Conservation (phyloP, 2,797 vertebrate species). For the Poeciliopsis presidionis region DNA sequence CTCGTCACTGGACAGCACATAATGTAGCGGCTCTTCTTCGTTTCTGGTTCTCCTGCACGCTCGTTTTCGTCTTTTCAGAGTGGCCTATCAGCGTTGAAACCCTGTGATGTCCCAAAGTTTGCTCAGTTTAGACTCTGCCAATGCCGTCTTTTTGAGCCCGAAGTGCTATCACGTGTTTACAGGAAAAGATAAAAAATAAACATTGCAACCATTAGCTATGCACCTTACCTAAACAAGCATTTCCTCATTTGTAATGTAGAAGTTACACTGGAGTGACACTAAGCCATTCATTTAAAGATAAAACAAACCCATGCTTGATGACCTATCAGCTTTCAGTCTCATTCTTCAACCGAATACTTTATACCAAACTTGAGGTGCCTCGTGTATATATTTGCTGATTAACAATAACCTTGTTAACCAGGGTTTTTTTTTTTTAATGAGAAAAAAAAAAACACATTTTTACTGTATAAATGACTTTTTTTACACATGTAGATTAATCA, state of each 20-base stretch:
- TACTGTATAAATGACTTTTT: slow-evolving; percentile 82
- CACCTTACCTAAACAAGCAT: slow-evolving; percentile 76
- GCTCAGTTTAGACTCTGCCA: slow-evolving; percentile 48
- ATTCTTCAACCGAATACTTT: slow-evolving; percentile 71
- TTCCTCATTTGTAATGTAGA: slow-evolving; percentile 63
- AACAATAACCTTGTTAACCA: slow-evolving; percentile 78
- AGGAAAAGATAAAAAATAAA: slow-evolving; percentile 43
- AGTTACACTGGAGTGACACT: slow-evolving; percentile 58
- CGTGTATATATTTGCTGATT: slow-evolving; percentile 77
- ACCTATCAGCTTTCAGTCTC: slow-evolving; percentile 51
- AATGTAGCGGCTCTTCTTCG: slow-evolving; percentile 57
- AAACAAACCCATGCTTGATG: slow-evolving; percentile 38
- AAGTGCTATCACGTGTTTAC: slow-evolving; percentile 74
- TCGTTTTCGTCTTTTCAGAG: slow-evolving; percentile 12
- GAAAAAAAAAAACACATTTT: slow-evolving; percentile 58
- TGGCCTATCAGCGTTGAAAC: slow-evolving; percentile 37
- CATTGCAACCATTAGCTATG: slow-evolving; percentile 79
- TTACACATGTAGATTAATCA: slow-evolving; percentile 74
- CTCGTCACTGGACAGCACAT: slow-evolving; percentile 71
- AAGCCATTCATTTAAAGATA: slow-evolving; percentile 31
- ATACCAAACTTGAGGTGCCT: slow-evolving; percentile 85
- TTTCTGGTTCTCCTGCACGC: slow-evolving; percentile 15
- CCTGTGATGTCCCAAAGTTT: slow-evolving; percentile 47
- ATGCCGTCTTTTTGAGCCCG: slow-evolving; percentile 61
- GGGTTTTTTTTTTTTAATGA: slow-evolving; percentile 67